phyloP scores from a whole-genome alignment of 2,113 vertebrate species.

The Eptesicus fuscus region DNA sequence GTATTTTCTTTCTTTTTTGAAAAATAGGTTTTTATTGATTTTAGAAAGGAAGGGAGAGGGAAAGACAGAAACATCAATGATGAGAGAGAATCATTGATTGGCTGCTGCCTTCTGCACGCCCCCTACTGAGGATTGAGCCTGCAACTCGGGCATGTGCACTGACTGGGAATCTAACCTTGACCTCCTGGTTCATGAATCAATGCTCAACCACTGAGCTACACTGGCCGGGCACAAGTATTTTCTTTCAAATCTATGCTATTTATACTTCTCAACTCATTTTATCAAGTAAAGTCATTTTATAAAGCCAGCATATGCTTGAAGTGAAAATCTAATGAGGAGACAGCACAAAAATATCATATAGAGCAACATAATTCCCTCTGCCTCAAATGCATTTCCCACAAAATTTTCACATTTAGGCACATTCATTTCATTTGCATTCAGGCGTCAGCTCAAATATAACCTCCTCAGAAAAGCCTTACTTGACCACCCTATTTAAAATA shows the following conservation, averaged over 20 bases:
- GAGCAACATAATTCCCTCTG: neutral
- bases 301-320: neutral
- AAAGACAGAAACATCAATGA: too few species aligned
- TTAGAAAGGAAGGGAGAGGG: too few species aligned
- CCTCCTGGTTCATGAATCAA: too few species aligned
- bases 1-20: neutral
- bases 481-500: neutral
- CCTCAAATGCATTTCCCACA: neutral
- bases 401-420: neutral
- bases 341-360: neutral
- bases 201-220: too few species aligned
- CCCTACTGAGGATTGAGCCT: too few species aligned
- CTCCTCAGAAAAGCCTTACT: neutral
- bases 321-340: constrained; percentile 16
- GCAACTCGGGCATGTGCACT: too few species aligned
- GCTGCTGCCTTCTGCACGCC: too few species aligned
- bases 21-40: too few species aligned
- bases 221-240: neutral
- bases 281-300: neutral
- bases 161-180: too few species aligned
- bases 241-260: neutral
- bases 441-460: neutral
- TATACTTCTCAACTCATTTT: neutral
- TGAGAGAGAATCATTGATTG: too few species aligned
- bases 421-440: neutral